Conservation (phyloP, 2,888 invertebrate species). For the Cephus pygmeus region DNA sequence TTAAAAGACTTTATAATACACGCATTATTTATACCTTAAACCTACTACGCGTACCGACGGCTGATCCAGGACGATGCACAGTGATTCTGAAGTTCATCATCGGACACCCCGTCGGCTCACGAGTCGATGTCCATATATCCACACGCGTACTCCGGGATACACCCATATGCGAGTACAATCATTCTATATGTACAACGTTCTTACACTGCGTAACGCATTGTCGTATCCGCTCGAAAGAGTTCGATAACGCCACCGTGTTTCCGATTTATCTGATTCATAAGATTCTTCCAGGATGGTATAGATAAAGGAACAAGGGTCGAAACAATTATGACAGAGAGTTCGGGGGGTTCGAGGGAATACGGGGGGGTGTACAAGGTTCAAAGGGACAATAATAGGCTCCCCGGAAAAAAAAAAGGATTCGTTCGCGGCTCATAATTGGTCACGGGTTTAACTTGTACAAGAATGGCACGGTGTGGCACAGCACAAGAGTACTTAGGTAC, state of each 20-base stretch:
- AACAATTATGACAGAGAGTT: not conserved
- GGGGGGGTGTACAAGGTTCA: not conserved
- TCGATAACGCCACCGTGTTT: not conserved
- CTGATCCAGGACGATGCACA: not conserved
- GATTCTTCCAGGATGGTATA: not conserved
- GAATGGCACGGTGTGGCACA: conserved; percentile 39
- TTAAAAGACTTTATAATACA: conserved; percentile 61
- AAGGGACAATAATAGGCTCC: not conserved
- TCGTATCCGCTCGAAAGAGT: not conserved
- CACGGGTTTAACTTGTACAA: not conserved
- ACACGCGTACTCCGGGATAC: not conserved
- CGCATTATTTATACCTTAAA: conserved; percentile 44
- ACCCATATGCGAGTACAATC: conserved; percentile 5
- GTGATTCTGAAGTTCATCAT: not conserved
- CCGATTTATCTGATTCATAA: not conserved
- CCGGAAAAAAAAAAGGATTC: not conserved
- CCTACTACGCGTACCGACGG: conserved; percentile 1
- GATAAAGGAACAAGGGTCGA: not conserved
- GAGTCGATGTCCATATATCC: not conserved
- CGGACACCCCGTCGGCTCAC: not conserved
- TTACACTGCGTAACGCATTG: conserved; percentile 5
- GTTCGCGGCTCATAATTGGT: not conserved
- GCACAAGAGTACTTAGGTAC: conserved; percentile 25
- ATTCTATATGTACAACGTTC: conserved; percentile 34
- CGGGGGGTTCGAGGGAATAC: not conserved